Base-by-base conservation (phyloP, 2,113 vertebrate species). In the Gobius niger region DNA sequence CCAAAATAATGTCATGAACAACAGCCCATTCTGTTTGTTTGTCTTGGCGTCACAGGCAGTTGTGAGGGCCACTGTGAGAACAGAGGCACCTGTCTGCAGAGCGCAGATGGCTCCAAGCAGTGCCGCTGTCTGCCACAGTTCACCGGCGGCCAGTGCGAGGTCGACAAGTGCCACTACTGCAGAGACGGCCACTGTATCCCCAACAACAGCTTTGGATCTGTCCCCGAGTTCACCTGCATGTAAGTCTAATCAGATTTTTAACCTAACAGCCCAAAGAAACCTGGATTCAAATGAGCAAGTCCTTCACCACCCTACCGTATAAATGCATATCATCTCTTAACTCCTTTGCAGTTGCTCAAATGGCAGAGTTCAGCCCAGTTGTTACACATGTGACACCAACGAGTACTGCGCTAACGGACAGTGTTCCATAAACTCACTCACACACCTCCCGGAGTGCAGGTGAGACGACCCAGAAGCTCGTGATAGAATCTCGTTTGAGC, bases 371-470 rank as follows among this genome's bases (percentile, higher is more conserved):
- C 95, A 94, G 0, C 91, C 94, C 44, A 98, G 94, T 92, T 99
- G 97, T 83, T 94, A 97, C 88, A 96, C 96, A 0, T 99, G 97
- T 1, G 85, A 91, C 8, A 79, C 83, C 1, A 89, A 90, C 0
- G 92, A 92, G 65, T 98, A 95, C 90, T 99, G 97, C 82, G 91
- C 91, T 68, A 94, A 97, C 0, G 96, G 96, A 0, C 95, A 95
- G 79, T 99, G 97, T 73, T 91, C 93, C 13, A 91, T 98, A 73
- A 92, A 95, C 13, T 83, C 88, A 13, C 70, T 73, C 64, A 93
- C 92, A 0, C 92, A 93, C 73, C 95, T 96, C 0, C 93, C 96
- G 41, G 87, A 92, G 73, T 99, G 97, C 95, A 94, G 92, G 96
- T 98, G 81, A 93, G 69, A 5, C 34, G 19, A 19, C 24, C 12